A percentile compares a stretch with the other conserved stretches of the same genome.
These are phyloP conservation scores for Vidua chalybeata DNA, from an alignment of 2,113 vertebrate species.

Conservation along the genomic window DNA sequence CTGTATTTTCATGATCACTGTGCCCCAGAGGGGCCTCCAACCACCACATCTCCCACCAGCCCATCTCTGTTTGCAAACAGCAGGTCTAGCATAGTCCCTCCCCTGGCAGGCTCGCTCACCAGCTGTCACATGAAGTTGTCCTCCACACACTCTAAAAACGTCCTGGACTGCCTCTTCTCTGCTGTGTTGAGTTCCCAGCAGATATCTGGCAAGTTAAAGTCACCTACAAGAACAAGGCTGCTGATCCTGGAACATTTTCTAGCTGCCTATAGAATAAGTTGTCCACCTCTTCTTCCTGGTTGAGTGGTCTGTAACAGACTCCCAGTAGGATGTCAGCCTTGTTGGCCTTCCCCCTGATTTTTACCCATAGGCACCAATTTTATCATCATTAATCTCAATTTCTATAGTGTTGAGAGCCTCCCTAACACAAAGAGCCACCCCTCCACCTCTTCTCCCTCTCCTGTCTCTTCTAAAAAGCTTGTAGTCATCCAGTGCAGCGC, in stretches of 20 bases:
- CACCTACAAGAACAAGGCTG: background rate
- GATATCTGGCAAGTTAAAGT: background rate
- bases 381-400: background rate
- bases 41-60: background rate
- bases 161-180: background rate
- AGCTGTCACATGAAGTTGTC: background rate
- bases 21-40: fast-evolving
- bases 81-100: too few species aligned
- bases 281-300: background rate
- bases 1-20: background rate
- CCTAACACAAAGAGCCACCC: background rate
- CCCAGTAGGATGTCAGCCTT: background rate
- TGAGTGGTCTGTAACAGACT: background rate
- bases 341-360: background rate
- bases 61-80: background rate
- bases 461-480: background rate
- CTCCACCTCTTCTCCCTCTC: background rate
- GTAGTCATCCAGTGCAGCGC: background rate
- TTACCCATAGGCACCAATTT: background rate
- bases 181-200: background rate
- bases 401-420: background rate
- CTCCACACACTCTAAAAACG: background rate
- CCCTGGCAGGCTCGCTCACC: fast-evolving
- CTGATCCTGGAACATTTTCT: background rate
- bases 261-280: background rate